A percentile compares a stretch with the other conserved stretches of the same genome.
Conservation (phyloP, 1,140 invertebrate species). For the Octopus bimaculoides region DNA sequence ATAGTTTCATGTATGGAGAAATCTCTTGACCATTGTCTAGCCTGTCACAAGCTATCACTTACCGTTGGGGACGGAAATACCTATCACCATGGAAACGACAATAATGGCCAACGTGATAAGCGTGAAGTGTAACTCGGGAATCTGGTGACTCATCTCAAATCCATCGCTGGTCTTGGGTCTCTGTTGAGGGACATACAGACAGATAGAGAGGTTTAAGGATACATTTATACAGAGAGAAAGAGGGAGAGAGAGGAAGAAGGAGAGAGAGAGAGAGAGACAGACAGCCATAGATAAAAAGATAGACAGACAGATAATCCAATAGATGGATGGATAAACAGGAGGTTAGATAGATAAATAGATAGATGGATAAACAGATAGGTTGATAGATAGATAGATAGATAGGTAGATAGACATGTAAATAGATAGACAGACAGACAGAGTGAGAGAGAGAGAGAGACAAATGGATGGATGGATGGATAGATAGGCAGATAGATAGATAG, state of each 20-base stretch:
- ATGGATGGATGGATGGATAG: not conserved
- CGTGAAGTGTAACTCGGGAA: slow-evolving; percentile 78
- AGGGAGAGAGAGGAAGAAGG: not conserved
- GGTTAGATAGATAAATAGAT: not conserved
- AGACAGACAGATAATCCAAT: not conserved
- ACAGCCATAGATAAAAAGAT: not conserved
- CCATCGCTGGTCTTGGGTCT: slow-evolving; percentile 50
- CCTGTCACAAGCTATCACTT: slow-evolving; percentile 19
- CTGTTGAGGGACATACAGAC: slow-evolving; percentile 25
- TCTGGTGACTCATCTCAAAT: slow-evolving; percentile 64
- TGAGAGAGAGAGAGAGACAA: not conserved
- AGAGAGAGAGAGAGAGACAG: slow-evolving; percentile 12
- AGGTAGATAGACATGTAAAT: not conserved
- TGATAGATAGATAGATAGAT: not conserved
- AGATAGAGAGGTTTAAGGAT: not conserved
- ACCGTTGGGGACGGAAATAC: slow-evolving; percentile 61
- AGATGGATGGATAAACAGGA: not conserved
- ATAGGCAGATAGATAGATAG: not conserved
- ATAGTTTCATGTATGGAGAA: too few species aligned
- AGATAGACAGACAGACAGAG: not conserved
- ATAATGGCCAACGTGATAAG: slow-evolving; percentile 77
- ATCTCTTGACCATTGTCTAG: too few species aligned
- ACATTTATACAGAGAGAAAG: slow-evolving; percentile 6
- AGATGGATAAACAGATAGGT: not conserved
- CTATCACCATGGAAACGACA: slow-evolving; percentile 70